Conservation (phyloP, 1,140 invertebrate species). For the Drosophila pseudoananassae region DNA sequence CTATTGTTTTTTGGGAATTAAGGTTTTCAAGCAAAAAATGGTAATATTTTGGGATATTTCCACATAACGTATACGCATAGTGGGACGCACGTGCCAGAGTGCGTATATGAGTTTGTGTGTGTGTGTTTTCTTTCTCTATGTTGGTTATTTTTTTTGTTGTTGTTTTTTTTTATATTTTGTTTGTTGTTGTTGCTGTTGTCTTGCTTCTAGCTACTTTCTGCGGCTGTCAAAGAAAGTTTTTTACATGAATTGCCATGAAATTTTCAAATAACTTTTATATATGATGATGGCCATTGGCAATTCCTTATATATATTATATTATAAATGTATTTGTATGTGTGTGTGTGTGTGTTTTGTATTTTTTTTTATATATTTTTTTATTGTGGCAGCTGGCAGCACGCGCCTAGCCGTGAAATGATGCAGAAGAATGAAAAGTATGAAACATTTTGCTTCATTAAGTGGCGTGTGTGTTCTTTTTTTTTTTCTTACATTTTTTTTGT, state of each 20-base stretch:
- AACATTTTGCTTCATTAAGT: slow-evolving; percentile 58
- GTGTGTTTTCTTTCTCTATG: slow-evolving; percentile 1
- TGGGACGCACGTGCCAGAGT: slow-evolving; percentile 10
- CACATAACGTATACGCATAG: slow-evolving; percentile 41
- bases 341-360: background rate
- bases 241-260: slow-evolving; percentile 64
- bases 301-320: slow-evolving; percentile 6
- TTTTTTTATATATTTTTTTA: background rate
- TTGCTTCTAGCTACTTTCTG: slow-evolving; percentile 32
- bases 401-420: slow-evolving; percentile 36
- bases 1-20: background rate
- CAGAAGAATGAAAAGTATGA: slow-evolving; percentile 56
- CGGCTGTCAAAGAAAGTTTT: slow-evolving; percentile 51
- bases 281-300: slow-evolving; percentile 33
- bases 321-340: background rate
- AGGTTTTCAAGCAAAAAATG: background rate
- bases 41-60: slow-evolving; percentile 6
- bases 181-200: slow-evolving; percentile 2
- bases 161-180: background rate
- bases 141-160: background rate
- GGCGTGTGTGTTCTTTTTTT: slow-evolving; percentile 46
- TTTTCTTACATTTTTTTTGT: slow-evolving; percentile 10
- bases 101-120: background rate
- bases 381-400: slow-evolving; percentile 6
- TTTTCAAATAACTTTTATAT: slow-evolving; percentile 52